phyloP scores from a whole-genome alignment of 2,113 vertebrate species.

The Syngnathoides biaculeatus region DNA sequence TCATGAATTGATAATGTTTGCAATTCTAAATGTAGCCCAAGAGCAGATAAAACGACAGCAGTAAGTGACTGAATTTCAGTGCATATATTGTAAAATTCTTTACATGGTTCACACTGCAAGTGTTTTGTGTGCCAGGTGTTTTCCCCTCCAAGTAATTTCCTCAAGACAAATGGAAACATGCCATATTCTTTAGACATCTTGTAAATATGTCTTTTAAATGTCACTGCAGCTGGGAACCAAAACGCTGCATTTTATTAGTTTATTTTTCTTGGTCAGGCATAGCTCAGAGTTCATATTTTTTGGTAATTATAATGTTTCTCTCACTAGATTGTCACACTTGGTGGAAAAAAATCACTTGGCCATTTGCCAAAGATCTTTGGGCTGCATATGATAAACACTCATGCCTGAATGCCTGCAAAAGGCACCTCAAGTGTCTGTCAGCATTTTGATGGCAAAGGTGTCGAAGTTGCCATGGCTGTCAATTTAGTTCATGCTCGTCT shows the following conservation, averaged over 20 bases:
- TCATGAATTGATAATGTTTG: background rate
- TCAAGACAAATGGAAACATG: conserved; percentile 72
- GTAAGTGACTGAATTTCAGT: conserved; percentile 21
- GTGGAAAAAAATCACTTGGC: conserved; percentile 70
- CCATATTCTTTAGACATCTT: conserved; percentile 60
- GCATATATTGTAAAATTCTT: conserved; percentile 43
- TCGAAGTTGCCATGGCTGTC: conserved; percentile 15
- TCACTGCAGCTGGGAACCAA: conserved; percentile 50
- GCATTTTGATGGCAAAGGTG: conserved; percentile 33
- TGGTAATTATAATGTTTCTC: conserved; percentile 76
- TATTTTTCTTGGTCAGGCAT: conserved; percentile 71
- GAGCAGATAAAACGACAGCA: conserved; percentile 29
- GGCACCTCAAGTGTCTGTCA: conserved; percentile 43
- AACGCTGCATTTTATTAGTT: conserved; percentile 73
- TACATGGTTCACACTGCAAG: conserved; percentile 54
- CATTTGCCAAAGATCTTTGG: conserved; percentile 59
- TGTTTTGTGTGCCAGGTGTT: conserved; percentile 72
- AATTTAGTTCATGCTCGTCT: conserved; percentile 4
- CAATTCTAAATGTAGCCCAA: background rate
- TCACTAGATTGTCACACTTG: conserved; percentile 72
- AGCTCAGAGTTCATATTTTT: conserved; percentile 76
- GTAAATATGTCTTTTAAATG: conserved; percentile 67
- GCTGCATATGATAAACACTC: conserved; percentile 64
- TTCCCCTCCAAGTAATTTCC: conserved; percentile 64
- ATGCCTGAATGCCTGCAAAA: conserved; percentile 53